Base-by-base conservation (phyloP, 1,140 invertebrate genomes). In the Asobara japonica region DNA sequence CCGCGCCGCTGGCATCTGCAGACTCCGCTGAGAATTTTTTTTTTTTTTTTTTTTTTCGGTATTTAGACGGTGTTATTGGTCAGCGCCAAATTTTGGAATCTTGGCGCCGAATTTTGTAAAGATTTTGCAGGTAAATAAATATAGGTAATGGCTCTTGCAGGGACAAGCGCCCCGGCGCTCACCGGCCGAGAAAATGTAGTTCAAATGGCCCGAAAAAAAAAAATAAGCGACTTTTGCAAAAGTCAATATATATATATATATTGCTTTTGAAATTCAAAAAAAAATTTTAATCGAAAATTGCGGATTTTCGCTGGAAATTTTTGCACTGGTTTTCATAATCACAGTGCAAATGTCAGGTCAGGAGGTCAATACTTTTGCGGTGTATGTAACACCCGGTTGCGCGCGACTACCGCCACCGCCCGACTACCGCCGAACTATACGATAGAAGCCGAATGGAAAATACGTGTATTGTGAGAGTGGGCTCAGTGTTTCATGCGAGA, bases 331-430 rank as follows among this genome's bases (percentile, higher is more conserved):
- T n/a, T n/a, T n/a, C n/a, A n/a, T n/a, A n/a, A n/a, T n/a, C n/a
- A n/a, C n/a, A n/a, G n/a, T n/a, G n/a, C n/a, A n/a, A n/a, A 0
- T 22, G 1, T 22, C 4, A 64, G 7, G 6, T n/a, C 2, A 1
- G 0, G 20, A 13, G 51, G 51, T 56, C 51, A 25, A 56, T 56
- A 56, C 51, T 56, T 56, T 56, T 38, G 51, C 22, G 22, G 20
- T 18, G 22, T 16, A 6, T 1, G 45, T 20, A 51, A 11, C 45
- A 11, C 45, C 6, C 18, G 51, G 51, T 65, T 83, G 85, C 84
- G 77, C 78, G 80, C 80, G 79, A 77, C 78, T 77, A 79, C 80
- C 74, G 75, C 77, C 79, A 78, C 30, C 22, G n/a, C 11, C 80
- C 82, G 82, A 82, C 13, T 41, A 13, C 20, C 22, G 7, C 61